Conservation (phyloP, 35 echinoderm and acorn worm genomes). For the Ophiothrix spiculata region DNA sequence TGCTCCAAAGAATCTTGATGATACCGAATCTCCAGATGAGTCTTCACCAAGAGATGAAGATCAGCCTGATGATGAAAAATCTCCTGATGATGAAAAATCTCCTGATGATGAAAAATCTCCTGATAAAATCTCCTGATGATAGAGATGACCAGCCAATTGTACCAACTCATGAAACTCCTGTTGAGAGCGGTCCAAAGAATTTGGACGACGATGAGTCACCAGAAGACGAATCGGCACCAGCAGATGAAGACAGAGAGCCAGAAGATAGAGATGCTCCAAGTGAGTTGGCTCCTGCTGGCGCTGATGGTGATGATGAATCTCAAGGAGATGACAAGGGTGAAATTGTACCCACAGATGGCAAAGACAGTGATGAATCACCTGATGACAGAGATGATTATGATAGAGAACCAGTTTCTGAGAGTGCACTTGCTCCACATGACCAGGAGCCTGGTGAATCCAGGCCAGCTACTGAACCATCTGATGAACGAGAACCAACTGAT, state of each 20-base stretch:
- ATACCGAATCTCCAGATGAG: neutral
- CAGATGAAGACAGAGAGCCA: slow-evolving; percentile 16
- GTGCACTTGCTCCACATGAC: neutral
- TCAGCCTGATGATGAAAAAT: neutral
- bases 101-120: no score
- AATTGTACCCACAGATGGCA: neutral
- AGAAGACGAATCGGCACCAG: neutral
- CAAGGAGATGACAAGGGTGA: neutral
- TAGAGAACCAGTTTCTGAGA: slow-evolving; percentile 5
- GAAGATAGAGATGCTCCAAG: slow-evolving; percentile 17
- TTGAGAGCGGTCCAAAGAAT: slow-evolving; percentile 6
- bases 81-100: neutral
- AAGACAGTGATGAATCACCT: neutral
- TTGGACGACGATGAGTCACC: neutral
- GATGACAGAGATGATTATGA: neutral
- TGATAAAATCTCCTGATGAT: slow-evolving; percentile 18
- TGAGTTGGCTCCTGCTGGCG: neutral
- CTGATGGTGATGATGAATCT: neutral
- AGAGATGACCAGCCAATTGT: neutral
- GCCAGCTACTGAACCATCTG: neutral
- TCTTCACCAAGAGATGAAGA: neutral
- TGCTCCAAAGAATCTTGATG: neutral
- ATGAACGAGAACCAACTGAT: neutral
- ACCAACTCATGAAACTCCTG: neutral
- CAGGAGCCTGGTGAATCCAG: neutral